Percentiles rank a stretch among this genome's conserved stretches.
These are phyloP conservation scores for Xiphophorus birchmanni DNA, from an alignment of 2,797 vertebrate genomes.

Conservation along the genomic window DNA sequence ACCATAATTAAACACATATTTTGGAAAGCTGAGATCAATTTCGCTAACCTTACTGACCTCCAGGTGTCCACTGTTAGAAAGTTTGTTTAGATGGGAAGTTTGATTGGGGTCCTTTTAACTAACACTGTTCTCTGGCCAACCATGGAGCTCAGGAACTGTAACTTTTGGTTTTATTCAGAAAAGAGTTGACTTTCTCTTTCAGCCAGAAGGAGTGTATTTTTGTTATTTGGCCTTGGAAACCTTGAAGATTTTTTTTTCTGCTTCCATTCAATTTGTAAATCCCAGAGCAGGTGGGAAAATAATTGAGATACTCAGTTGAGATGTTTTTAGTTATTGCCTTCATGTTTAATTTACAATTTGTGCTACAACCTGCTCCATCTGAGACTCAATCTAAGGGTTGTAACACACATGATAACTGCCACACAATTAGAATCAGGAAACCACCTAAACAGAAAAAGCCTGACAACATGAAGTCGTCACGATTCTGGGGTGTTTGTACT, in stretches of 20 bases:
- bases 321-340: neutral
- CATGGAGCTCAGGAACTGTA: neutral
- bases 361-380: neutral
- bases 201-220: neutral
- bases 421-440: neutral
- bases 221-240: neutral
- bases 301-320: constrained; percentile 1
- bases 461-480: neutral
- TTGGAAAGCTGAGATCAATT: neutral
- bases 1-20: neutral
- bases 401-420: neutral
- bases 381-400: neutral
- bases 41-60: too few relatives aligned
- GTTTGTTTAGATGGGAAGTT: too few relatives aligned
- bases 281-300: neutral
- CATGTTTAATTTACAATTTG: neutral
- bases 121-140: too few relatives aligned
- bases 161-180: neutral
- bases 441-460: neutral
- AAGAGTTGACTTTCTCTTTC: neutral
- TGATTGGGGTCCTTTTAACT: too few relatives aligned
- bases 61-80: too few relatives aligned
- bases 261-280: neutral
- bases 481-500: neutral
- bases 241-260: neutral